Evolutionary conservation across 2,888 invertebrate species (phyloP).

Genomic region (Mystacides longicornis): DNA sequence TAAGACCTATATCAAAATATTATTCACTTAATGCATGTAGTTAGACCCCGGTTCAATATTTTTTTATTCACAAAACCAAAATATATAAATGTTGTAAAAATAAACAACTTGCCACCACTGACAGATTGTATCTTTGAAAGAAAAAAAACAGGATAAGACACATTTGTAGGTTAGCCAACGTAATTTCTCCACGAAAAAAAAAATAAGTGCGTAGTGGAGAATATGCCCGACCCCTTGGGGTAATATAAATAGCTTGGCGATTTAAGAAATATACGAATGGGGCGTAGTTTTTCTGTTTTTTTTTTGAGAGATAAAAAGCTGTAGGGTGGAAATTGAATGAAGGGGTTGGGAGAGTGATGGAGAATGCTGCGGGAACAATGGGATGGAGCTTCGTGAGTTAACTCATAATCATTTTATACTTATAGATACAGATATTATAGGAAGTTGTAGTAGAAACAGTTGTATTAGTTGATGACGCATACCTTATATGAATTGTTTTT

Average conservation of each 20-base stretch:
- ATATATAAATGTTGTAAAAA: no score
- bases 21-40: no score
- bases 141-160: not conserved
- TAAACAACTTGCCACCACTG: no score
- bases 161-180: not conserved
- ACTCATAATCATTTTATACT: no score
- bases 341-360: not conserved
- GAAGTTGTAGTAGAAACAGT: no score
- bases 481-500: no score
- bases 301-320: conserved; percentile 11
- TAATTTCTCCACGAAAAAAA: not conserved
- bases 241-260: conserved; percentile 14
- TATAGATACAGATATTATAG: no score
- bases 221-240: conserved; percentile 5
- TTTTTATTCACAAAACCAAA: no score
- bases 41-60: no score
- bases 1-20: no score
- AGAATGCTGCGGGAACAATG: not conserved
- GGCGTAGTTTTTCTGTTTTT: conserved; percentile 9
- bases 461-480: no score
- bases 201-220: not conserved
- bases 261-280: conserved; percentile 14
- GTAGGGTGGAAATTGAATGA: conserved; percentile 9
- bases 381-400: not conserved
- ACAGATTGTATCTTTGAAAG: no score